These are phyloP conservation scores for Drosophila barbarae DNA, from an alignment of 2,888 invertebrate species.

Conservation along the genomic window DNA sequence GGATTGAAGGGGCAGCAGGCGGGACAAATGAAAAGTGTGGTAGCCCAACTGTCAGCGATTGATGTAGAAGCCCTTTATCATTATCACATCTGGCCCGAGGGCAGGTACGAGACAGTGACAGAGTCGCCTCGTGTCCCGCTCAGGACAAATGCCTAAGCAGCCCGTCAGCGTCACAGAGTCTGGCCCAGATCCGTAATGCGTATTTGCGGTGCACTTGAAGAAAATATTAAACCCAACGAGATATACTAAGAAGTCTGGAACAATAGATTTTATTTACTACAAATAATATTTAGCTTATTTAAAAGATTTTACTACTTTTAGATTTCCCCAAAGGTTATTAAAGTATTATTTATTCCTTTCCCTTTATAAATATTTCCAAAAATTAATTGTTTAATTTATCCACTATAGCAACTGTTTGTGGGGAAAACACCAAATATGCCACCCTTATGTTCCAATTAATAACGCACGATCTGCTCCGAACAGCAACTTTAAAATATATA, in stretches of 20 bases:
- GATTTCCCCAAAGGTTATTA: neutral
- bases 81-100: slow-evolving; percentile 73
- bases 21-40: slow-evolving; percentile 72
- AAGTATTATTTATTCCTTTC: no score
- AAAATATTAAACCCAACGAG: neutral
- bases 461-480: no score
- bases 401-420: no score
- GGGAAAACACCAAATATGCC: no score
- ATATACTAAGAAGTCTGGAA: neutral
- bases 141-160: slow-evolving; percentile 75
- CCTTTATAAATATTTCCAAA: no score
- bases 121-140: slow-evolving; percentile 49
- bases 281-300: neutral
- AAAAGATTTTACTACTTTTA: neutral
- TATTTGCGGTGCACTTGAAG: slow-evolving; percentile 8
- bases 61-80: slow-evolving; percentile 75
- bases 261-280: neutral
- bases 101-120: slow-evolving; percentile 61
- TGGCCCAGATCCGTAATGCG: slow-evolving; percentile 45
- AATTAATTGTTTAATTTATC: no score
- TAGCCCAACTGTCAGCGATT: slow-evolving; percentile 75
- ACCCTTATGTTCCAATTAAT: no score
- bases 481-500: no score
- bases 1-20: slow-evolving; percentile 1
- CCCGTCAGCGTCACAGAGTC: slow-evolving; percentile 72